Percentiles rank a stretch among this genome's conserved stretches.
Conservation (phyloP, 2,113 vertebrate genomes). For the Aspidoscelis tigris region DNA sequence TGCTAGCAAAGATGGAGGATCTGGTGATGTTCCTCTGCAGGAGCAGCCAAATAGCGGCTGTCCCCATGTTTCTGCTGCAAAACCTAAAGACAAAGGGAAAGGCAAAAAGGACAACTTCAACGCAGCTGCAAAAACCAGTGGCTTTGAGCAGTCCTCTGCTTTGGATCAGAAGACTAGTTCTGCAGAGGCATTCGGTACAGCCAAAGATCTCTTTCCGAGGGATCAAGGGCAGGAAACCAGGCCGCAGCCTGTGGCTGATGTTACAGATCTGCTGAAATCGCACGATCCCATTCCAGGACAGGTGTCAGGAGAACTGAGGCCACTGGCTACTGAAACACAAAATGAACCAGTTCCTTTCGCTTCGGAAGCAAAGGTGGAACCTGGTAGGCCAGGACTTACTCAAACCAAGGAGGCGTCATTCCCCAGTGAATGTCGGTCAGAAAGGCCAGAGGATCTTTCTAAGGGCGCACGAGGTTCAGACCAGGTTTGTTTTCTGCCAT, state of each 20-base stretch:
- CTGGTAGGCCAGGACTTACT: not conserved
- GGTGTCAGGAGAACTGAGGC: not conserved
- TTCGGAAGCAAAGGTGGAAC: not conserved
- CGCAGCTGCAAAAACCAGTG: not conserved
- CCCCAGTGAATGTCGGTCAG: not conserved
- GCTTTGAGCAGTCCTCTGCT: constrained; percentile 1
- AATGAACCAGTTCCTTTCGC: not conserved
- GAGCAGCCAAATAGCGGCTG: not conserved
- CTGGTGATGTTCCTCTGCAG: not conserved
- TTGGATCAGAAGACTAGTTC: not conserved
- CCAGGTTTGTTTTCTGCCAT: not conserved
- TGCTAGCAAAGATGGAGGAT: not conserved
- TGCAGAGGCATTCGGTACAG: not conserved
- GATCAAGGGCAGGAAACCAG: not conserved
- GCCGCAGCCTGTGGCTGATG: accelerated
- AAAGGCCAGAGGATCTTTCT: accelerated
- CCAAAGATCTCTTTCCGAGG: accelerated
- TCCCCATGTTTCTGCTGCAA: not conserved
- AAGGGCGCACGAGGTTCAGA: not conserved
- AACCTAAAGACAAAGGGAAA: not conserved
- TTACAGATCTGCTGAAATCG: not conserved
- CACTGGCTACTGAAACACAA: constrained; percentile 1
- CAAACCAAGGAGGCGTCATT: accelerated
- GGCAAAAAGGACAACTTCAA: not conserved
- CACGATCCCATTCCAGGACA: not conserved